Conservation (phyloP, 2,888 invertebrate species). For the Drosophila acutilabella region DNA sequence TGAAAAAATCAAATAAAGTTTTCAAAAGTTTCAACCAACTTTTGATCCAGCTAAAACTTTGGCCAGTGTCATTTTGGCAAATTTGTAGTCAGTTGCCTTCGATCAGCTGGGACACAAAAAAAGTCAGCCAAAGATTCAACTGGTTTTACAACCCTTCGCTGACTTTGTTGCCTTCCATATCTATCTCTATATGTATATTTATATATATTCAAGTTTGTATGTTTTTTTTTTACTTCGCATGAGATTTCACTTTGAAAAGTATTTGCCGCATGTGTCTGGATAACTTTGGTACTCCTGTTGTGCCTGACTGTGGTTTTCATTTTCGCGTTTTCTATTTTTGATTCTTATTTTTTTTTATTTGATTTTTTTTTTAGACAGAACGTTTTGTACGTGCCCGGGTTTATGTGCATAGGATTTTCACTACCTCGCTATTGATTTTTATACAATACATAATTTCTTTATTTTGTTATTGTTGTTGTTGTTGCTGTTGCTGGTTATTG, state of each 20-base stretch:
- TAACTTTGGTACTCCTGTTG: constrained; percentile 74
- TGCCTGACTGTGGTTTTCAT: constrained; percentile 62
- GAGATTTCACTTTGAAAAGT: constrained; percentile 81
- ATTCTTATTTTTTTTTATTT: constrained; percentile 20
- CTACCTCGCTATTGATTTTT: constrained; percentile 77
- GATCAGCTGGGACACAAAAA: constrained; percentile 62
- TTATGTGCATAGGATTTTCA: constrained; percentile 80
- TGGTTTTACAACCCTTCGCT: constrained; percentile 62
- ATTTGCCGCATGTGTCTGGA: constrained; percentile 79
- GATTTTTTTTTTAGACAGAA: constrained; percentile 55
- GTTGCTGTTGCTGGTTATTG: constrained; percentile 60
- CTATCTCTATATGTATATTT: not conserved
- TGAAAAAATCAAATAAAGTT: not conserved
- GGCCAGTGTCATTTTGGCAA: constrained; percentile 37
- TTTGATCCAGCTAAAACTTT: not conserved
- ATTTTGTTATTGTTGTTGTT: constrained; percentile 35
- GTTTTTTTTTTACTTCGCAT: constrained; percentile 46
- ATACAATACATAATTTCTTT: constrained; percentile 77
- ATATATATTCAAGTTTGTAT: constrained; percentile 5
- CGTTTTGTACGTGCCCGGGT: constrained; percentile 75
- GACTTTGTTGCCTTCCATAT: constrained; percentile 45
- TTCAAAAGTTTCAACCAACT: not conserved
- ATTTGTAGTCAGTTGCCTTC: constrained; percentile 2
- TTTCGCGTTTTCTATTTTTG: constrained; percentile 33
- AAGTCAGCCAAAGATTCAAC: constrained; percentile 65